phyloP scores from a whole-genome alignment of 2,797 vertebrate genomes.

The Serranus cabrilla region DNA sequence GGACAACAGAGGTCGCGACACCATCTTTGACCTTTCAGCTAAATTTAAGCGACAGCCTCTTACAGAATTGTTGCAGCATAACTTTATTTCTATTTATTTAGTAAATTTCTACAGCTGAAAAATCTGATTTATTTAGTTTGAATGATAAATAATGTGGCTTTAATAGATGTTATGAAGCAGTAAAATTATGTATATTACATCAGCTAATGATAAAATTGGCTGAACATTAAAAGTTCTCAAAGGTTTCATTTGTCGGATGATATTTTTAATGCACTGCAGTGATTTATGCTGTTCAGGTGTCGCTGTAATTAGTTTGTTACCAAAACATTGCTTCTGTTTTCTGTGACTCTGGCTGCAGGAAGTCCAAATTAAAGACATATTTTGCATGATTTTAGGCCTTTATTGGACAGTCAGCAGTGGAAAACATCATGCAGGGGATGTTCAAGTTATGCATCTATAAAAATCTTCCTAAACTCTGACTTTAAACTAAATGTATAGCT shows the following conservation, averaged over 20 bases:
- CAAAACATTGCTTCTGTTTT: background rate
- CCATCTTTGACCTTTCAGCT: slow-evolving; percentile 8
- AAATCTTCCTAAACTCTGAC: background rate
- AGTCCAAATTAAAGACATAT: background rate
- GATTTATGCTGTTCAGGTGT: background rate
- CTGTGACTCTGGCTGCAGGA: background rate
- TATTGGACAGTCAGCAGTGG: background rate
- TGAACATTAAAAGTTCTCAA: background rate
- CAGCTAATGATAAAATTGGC: too few species aligned
- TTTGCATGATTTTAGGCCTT: background rate
- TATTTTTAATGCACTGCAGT: background rate
- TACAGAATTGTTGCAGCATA: too few species aligned
- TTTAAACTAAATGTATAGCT: background rate
- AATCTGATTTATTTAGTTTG: background rate
- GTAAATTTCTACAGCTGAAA: background rate
- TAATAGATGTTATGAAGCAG: too few species aligned
- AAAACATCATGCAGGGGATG: background rate
- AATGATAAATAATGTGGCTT: background rate
- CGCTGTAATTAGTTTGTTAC: background rate
- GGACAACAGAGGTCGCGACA: slow-evolving; percentile 9
- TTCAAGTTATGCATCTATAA: background rate
- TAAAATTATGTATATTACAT: too few species aligned
- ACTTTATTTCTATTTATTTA: background rate
- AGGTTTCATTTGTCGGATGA: background rate
- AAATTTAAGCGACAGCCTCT: background rate